Evolutionary conservation across 92 coral and sea anemone genomes (phyloP), one percentile per base, ranked within the genome.

Genomic region (Parazoanthus darwini): DNA sequence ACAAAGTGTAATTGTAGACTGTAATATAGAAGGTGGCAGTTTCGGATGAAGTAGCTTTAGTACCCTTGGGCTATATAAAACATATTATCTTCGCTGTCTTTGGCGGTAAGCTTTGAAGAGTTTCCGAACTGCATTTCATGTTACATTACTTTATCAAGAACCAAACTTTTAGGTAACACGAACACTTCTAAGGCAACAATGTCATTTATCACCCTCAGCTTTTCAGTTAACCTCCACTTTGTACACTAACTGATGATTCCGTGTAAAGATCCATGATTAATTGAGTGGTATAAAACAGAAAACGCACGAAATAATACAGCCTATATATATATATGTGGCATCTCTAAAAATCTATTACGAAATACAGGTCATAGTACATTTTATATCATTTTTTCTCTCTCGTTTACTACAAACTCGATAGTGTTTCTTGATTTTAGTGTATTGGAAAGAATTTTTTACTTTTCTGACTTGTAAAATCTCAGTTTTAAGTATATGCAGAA

Each of bases 81-180:
- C 48, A 59, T 36, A 44, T 67, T 84, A 68, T 70, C 65, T 70
- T 84, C 87, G 87, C 79, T 74, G 38, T 84, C 87, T 84, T 84
- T 84, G 87, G 67, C 79, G 87, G 87, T 46, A 8, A 33, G 56
- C 78, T 84, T 71, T 84, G 78, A 70, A 22, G 54, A 84, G 23
- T 43, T 70, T 51, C 20, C 16, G 43, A 25, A 29, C 20, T 84
- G 26, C 66, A 43, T 16, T n/a, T 25, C 42, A 20, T 71, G 58
- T 22, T 39, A n/a, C 25, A 14, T n/a, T 38, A 6, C 26, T 4
- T 71, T 42, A 70, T 46, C 36, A 26, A 84, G 68, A 3, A 15
- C 15, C 22, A 15, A 18, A 38, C 9, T 42, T 65, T 38, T 38
- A 33, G 6, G 56, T 5, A 26, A 7, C 25, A 15, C 44, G 58